phyloP scores from a whole-genome alignment of 1,140 invertebrate genomes.

The Aphelenchoides besseyi region DNA sequence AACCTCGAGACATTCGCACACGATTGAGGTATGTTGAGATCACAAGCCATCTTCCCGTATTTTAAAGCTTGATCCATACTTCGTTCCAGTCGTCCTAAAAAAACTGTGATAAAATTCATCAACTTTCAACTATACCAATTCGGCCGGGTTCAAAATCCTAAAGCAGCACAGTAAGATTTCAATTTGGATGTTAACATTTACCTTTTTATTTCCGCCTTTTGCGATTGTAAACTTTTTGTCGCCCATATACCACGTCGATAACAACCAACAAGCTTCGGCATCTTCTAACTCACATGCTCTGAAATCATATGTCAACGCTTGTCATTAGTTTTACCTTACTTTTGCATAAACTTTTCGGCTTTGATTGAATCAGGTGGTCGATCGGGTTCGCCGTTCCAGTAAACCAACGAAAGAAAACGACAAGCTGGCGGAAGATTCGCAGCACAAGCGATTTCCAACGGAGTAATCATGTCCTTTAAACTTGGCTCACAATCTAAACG shows the following conservation, averaged over 20 bases:
- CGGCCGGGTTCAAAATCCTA: conserved; percentile 22
- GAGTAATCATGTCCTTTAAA: conserved; percentile 40
- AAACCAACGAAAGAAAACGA: conserved; percentile 43
- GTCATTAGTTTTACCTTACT: conserved; percentile 25
- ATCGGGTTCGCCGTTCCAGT: conserved; percentile 57
- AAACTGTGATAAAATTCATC: too few species aligned
- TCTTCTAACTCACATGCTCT: conserved; percentile 60
- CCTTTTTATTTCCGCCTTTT: conserved; percentile 12
- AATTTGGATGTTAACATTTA: conserved; percentile 13
- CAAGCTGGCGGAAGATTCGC: conserved; percentile 53
- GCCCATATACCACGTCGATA: conserved; percentile 57
- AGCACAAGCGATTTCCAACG: conserved; percentile 55
- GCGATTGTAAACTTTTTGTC: conserved; percentile 39
- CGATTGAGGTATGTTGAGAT: conserved; percentile 47
- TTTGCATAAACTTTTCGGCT: conserved; percentile 54
- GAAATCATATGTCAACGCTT: conserved; percentile 13
- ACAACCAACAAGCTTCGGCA: conserved; percentile 55
- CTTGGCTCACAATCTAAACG: conserved; percentile 46
- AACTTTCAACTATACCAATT: too few species aligned
- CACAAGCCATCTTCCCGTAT: conserved; percentile 55
- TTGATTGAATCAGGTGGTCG: conserved; percentile 37
- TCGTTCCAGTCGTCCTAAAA: conserved; percentile 35
- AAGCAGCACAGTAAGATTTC: conserved; percentile 26
- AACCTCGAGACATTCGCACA: conserved; percentile 53
- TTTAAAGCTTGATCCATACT: conserved; percentile 54